A percentile compares a stretch with the other conserved stretches of the same genome.
These are phyloP conservation scores for Chrysopa pallens DNA, from an alignment of 1,140 invertebrate genomes.

Conservation along the genomic window DNA sequence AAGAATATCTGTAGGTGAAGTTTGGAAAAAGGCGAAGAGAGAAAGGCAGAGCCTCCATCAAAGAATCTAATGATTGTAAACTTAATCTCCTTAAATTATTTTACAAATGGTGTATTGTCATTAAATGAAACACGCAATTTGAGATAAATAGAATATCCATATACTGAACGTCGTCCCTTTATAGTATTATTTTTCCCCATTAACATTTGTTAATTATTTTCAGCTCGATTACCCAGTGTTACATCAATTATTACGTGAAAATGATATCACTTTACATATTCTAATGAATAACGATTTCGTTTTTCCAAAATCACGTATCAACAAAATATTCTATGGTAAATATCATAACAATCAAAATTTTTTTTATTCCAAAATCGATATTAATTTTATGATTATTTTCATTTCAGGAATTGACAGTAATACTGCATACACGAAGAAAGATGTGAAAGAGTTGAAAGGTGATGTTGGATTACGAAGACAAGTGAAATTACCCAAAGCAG, in stretches of 20 bases:
- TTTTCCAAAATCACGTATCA: slow-evolving; percentile 44
- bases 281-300: slow-evolving; percentile 62
- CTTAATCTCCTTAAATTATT: too few relatives aligned
- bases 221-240: slow-evolving; percentile 63
- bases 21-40: too few relatives aligned
- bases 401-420: slow-evolving; percentile 45
- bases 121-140: too few relatives aligned
- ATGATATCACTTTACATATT: slow-evolving; percentile 64
- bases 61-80: too few relatives aligned
- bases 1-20: too few relatives aligned
- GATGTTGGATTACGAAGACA: slow-evolving; percentile 47
- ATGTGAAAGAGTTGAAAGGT: slow-evolving; percentile 40
- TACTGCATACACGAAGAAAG: slow-evolving; percentile 59
- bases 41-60: too few relatives aligned
- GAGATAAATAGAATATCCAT: too few relatives aligned
- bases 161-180: too few relatives aligned
- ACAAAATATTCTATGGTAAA: slow-evolving; percentile 57
- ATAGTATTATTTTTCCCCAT: too few relatives aligned
- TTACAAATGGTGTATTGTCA: too few relatives aligned
- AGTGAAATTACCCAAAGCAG: slow-evolving; percentile 52
- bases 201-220: too few relatives aligned
- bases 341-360: slow-evolving; percentile 1
- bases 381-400: background rate
- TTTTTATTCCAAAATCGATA: background rate
- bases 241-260: slow-evolving; percentile 57